A percentile compares a stretch with the other conserved stretches of the same genome.
Conservation (phyloP, 1,140 invertebrate species). For the Zaprionus inermis region DNA sequence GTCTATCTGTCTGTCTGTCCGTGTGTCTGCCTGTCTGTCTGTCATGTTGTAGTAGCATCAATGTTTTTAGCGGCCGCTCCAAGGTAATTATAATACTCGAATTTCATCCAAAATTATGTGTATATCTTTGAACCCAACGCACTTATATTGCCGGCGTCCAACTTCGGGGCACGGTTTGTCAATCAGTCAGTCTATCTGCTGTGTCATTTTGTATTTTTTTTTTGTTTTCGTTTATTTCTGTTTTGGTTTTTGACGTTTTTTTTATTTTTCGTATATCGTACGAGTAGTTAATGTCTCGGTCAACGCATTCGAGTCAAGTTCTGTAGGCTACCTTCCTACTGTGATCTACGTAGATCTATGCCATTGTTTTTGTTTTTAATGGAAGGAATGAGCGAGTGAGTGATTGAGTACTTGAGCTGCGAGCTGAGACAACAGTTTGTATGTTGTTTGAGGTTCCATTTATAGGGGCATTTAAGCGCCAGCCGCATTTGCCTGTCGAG, state of each 20-base stretch:
- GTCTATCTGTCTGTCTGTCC: slow-evolving; percentile 40
- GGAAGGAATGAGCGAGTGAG: slow-evolving; percentile 56
- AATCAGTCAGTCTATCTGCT: slow-evolving; percentile 42
- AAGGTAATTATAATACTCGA: slow-evolving; percentile 71
- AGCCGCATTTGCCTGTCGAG: slow-evolving; percentile 50
- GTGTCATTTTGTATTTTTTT: slow-evolving; percentile 33
- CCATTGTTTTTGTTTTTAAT: slow-evolving; percentile 47
- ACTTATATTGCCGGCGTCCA: slow-evolving; percentile 26
- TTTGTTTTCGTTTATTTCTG: slow-evolving; percentile 8
- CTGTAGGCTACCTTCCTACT: slow-evolving; percentile 40
- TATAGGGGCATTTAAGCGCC: slow-evolving; percentile 56
- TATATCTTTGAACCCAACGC: slow-evolving; percentile 73
- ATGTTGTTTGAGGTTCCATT: slow-evolving; percentile 47
- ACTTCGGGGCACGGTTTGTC: slow-evolving; percentile 45
- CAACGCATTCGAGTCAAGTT: slow-evolving; percentile 78
- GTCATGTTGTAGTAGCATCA: slow-evolving; percentile 65
- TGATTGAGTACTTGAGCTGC: slow-evolving; percentile 13
- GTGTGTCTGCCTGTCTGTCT: slow-evolving; percentile 29
- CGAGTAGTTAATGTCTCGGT: slow-evolving; percentile 73
- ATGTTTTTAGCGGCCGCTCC: slow-evolving; percentile 48
- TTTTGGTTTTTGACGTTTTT: slow-evolving; percentile 5
- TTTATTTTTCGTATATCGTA: slow-evolving; percentile 44
- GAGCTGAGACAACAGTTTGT: slow-evolving; percentile 30
- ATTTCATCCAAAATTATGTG: slow-evolving; percentile 29
- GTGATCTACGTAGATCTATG: slow-evolving; percentile 13